A percentile compares a stretch with the other conserved stretches of the same genome.
These are phyloP conservation scores for Neolamprologus fasciatus DNA, from an alignment of 2,113 vertebrate species.

Conservation along the genomic window DNA sequence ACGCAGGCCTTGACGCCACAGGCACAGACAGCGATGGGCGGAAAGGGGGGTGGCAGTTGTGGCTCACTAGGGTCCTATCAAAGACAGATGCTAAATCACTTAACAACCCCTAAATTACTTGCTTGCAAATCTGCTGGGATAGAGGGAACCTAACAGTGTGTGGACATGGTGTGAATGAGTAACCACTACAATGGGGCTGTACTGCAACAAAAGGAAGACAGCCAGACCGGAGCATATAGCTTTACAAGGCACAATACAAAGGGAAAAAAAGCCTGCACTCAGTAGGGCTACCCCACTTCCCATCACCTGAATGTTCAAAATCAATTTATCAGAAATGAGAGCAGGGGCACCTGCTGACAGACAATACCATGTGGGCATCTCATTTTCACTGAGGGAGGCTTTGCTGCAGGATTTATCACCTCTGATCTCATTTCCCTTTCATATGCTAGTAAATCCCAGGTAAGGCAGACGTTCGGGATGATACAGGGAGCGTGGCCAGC, in stretches of 20 bases:
- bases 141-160: background rate
- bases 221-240: background rate
- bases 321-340: conserved; percentile 49
- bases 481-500: conserved; percentile 5
- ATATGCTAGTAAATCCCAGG: conserved; percentile 66
- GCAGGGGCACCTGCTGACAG: conserved; percentile 27
- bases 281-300: background rate
- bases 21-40: conserved; percentile 29
- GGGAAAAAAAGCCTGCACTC: background rate
- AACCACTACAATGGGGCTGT: background rate
- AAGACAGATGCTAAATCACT: conserved; percentile 66
- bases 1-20: conserved; percentile 33
- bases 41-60: conserved; percentile 26
- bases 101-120: conserved; percentile 62
- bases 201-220: background rate
- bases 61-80: conserved; percentile 61
- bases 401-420: conserved; percentile 41
- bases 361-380: conserved; percentile 29
- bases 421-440: conserved; percentile 60
- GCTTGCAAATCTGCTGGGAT: conserved; percentile 40
- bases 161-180: background rate
- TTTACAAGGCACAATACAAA: background rate
- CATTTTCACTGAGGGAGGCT: conserved; percentile 32
- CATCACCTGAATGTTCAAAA: conserved; percentile 21
- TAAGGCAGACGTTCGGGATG: conserved; percentile 30